Conservation (phyloP, 2,797 vertebrate genomes). For the Mastacembelus armatus region DNA sequence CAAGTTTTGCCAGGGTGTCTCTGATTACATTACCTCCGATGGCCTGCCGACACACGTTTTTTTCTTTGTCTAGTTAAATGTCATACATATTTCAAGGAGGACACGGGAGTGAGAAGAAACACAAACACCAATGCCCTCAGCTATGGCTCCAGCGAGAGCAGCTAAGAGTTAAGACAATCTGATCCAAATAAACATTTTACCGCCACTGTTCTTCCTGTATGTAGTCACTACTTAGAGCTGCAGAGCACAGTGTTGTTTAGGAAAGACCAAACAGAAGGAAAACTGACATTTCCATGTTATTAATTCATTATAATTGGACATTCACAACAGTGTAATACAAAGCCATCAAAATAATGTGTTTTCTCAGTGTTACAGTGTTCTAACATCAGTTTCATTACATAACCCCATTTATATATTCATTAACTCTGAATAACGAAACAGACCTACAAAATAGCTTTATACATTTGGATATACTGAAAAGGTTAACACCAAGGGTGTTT, state of each 20-base stretch:
- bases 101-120: conserved; percentile 40
- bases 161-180: neutral
- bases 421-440: conserved; percentile 58
- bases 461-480: conserved; percentile 66
- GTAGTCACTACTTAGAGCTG: neutral
- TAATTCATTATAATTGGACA: conserved; percentile 81
- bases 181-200: neutral
- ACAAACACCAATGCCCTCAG: conserved; percentile 16
- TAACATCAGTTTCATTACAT: conserved; percentile 71
- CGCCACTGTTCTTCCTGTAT: too few species aligned
- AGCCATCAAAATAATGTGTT: conserved; percentile 72
- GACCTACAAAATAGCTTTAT: conserved; percentile 70
- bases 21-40: conserved; percentile 47
- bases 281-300: conserved; percentile 58
- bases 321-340: conserved; percentile 80
- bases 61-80: conserved; percentile 56
- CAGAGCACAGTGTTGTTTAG: neutral
- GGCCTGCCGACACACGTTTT: conserved; percentile 38
- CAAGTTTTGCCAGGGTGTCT: conserved; percentile 49
- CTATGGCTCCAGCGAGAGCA: conserved; percentile 18
- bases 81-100: conserved; percentile 72
- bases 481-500: conserved; percentile 53
- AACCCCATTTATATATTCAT: conserved; percentile 63
- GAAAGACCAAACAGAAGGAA: conserved; percentile 36
- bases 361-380: conserved; percentile 78